Evolutionary conservation across 2,113 vertebrate genomes (phyloP), one percentile per base, ranked within the genome.

Genomic region (Hiodon alosoides): DNA sequence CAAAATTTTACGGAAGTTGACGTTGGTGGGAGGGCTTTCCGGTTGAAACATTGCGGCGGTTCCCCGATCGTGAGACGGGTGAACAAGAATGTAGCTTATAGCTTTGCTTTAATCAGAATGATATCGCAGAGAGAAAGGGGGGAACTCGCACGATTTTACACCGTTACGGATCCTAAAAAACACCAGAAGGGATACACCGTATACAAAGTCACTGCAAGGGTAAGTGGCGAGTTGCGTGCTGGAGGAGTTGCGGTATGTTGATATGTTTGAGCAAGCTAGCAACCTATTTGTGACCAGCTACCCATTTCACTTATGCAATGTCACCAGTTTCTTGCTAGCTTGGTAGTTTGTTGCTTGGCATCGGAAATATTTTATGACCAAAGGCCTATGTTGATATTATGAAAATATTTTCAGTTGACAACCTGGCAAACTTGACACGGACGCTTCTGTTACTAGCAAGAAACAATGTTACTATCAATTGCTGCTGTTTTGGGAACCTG

Each of bases 191-290:
- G 96, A 31, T 94, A 97, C 78, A 98, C 97, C 9, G 93, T 98
- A 67, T 98, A 98, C 89, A 96, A 96, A 90, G 97, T 98, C 81
- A 98, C 97, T 62, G 96, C 95, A 58, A 90, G 94, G 93, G 96
- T 96, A 86, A 95, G 95, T 92, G 54, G 54, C 58, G 6, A 17
- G 14, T 52, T 65, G 53, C 16, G 31, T 55, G 31, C 51, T 17
- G 8, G 0, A 57, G 46, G 10, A 48, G 51, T 47, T 53, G 67
- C 55, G 3, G 64, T 46, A 8, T 66, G 17, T 65, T 74, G 71
- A 53, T 47, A 16, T 66, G 14, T 16, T 5, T 17, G 17, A 55
- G 58, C 47, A 31, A 48, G 64, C 62, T 10, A 74, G 60, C 59
- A 64, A 16, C 10, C 57, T 68, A 51, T 79, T 77, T 81, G 59